Base-by-base conservation (phyloP, 2,797 vertebrate species). In the Varecia variegata region DNA sequence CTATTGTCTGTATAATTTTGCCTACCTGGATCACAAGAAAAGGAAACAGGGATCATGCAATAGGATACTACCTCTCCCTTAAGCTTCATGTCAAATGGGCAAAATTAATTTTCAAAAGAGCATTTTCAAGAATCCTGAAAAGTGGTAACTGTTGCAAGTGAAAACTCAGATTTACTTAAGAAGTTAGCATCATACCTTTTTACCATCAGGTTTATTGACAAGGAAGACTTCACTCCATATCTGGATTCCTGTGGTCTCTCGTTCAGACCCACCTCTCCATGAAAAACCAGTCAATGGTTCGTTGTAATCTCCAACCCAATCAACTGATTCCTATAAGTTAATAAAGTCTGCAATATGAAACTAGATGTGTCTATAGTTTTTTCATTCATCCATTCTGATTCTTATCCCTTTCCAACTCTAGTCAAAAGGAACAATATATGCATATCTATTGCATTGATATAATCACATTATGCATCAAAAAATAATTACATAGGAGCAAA, bases 171-270 rank as follows among this genome's bases (percentile, higher is more conserved):
- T 90, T 92, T 88, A 88, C 81, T 92, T 85, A 62, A 88, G 54
- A 91, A 86, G 25, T 79, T 88, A 76, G 56, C 52, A 7, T 58
- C 96, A 12, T 92, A 99, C 99, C 99, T 99, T 99, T 94, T 98
- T 99, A 32, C 99, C 99, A 30, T 99, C 99, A 0, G 99, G 99
- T 90, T 99, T 99, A 98, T 99, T 99, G 98, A 99, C 99, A 93
- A 99, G 99, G 97, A 99, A 99, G 89, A 99, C 97, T 96, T 99
- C 99, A 0, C 99, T 99, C 99, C 99, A 99, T 93, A 99, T 99
- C 98, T 99, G 99, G 95, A 99, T 99, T 92, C 99, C 99, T 0
- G 99, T 99, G 2, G 99, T 99, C 98, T 99, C 99, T 93, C 99
- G 98, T 98, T 99, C 99, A 0, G 99, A 99, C 1, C 99, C 99